These are phyloP conservation scores for Mixornis gularis DNA, from an alignment of 2,113 vertebrate species.

Conservation along the genomic window DNA sequence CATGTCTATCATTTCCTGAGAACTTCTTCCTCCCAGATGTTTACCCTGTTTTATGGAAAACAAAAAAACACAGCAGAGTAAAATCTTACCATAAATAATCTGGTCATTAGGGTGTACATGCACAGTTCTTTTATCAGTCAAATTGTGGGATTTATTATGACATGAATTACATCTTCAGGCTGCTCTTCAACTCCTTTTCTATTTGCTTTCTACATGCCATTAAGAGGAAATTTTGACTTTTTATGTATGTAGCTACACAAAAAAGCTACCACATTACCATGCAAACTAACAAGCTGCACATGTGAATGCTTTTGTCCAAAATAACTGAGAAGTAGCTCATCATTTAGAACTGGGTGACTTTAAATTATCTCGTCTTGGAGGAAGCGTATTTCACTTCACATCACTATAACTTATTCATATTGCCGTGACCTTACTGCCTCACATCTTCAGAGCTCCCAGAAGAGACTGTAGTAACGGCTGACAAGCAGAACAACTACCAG, in stretches of 20 bases:
- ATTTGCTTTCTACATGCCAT: background rate
- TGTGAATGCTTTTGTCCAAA: background rate
- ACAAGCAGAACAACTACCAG: background rate
- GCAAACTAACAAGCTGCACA: background rate
- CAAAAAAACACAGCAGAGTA: background rate
- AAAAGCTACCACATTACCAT: background rate
- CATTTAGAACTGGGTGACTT: background rate
- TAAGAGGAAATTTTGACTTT: conserved; percentile 4
- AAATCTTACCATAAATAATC: background rate
- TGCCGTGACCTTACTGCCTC: background rate
- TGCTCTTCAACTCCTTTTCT: background rate
- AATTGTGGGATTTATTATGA: background rate
- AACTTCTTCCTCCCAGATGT: background rate
- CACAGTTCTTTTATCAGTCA: background rate
- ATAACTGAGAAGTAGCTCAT: background rate
- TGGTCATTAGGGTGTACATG: background rate
- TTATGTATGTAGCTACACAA: background rate
- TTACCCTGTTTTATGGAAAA: background rate
- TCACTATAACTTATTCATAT: background rate
- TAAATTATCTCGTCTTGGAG: background rate
- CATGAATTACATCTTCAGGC: background rate
- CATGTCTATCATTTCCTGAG: background rate
- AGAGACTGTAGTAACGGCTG: background rate
- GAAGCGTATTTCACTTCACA: background rate
- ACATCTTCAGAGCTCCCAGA: background rate